phyloP scores from a whole-genome alignment of 2,888 invertebrate species.

The Meteorus colon region DNA sequence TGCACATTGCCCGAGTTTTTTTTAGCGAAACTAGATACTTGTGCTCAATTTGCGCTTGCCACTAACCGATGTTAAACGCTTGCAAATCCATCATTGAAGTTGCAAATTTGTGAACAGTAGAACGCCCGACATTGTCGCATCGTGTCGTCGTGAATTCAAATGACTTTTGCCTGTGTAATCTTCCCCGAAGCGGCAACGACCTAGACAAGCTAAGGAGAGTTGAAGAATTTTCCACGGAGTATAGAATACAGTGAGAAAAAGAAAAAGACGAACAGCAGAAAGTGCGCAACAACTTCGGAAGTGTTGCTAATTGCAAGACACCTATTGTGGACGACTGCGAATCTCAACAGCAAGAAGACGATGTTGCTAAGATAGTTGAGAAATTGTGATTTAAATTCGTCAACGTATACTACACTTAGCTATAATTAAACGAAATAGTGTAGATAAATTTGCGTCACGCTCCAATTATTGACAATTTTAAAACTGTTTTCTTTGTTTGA shows the following conservation, averaged over 20 bases:
- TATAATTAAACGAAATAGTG: constrained; percentile 8
- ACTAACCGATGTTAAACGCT: constrained; percentile 42
- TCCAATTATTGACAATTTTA: not conserved
- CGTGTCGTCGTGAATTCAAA: constrained; percentile 42
- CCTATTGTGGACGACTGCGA: constrained; percentile 38
- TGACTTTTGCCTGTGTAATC: constrained; percentile 33
- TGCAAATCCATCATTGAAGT: constrained; percentile 45
- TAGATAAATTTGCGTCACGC: not conserved
- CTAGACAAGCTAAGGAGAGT: not conserved
- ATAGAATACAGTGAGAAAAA: constrained; percentile 12
- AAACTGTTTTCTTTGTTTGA: not conserved
- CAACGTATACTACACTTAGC: constrained; percentile 12
- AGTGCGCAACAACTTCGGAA: constrained; percentile 38
- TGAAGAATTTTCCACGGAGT: constrained; percentile 10
- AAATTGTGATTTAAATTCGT: constrained; percentile 36
- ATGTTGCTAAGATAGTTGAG: constrained; percentile 12
- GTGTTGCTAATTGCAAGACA: constrained; percentile 46
- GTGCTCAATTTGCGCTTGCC: constrained; percentile 38
- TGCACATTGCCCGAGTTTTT: not conserved
- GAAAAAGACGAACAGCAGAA: constrained; percentile 1
- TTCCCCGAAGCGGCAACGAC: constrained; percentile 28
- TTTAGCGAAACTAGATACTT: constrained; percentile 23
- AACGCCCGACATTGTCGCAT: not conserved
- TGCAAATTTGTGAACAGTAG: constrained; percentile 34
- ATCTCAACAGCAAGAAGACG: constrained; percentile 21